Evolutionary conservation across 2,888 invertebrate species (phyloP), one percentile per base, ranked within the genome.

Genomic region (Drosophila pseudotalamancana): DNA sequence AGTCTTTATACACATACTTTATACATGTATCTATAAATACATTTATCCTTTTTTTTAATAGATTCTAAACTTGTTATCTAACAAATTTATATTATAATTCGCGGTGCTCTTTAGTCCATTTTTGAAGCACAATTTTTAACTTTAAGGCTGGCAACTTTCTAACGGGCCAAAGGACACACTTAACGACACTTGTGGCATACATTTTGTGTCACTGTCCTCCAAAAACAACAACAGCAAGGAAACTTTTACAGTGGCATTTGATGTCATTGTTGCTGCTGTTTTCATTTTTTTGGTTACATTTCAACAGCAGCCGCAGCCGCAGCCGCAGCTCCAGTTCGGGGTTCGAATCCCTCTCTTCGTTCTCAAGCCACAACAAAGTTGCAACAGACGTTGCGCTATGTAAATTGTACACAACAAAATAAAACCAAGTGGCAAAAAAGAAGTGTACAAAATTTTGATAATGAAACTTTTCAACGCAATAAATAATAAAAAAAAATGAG

Each of bases 401-500:
- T 87, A 81, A 81, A 87, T 77, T 63, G 82, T 66, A 61, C 16
- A 59, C 48, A 67, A 51, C 27, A 32, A 21, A 32, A 31, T 18
- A 14, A 12, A 53, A 45, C 8, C 27, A 49, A 40, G 59, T 46
- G 62, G 23, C 6, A 25, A 14, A 46, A 31, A 40, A 43, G 43
- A 43, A 40, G 31, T 34, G 65, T 21, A 29, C 21, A 64, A 40
- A 29, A 51, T 62, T 64, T 77, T 81, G 81, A 81, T 87, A 81
- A 81, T 87, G 85, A 87, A 81, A 81, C 81, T 81, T 87, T 81
- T 81, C 76, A 81, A 64, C 82, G 85, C 76, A 81, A 81, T 81
- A 81, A 81, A 81, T 87, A 84, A 87, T 82, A 78, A 64, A 50
- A 62, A n/a, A n/a, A n/a, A n/a, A n/a, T n/a, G n/a, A 48, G 45